Base-by-base conservation (phyloP, 2,113 vertebrate species). In the Poeciliopsis turrubarensis region DNA sequence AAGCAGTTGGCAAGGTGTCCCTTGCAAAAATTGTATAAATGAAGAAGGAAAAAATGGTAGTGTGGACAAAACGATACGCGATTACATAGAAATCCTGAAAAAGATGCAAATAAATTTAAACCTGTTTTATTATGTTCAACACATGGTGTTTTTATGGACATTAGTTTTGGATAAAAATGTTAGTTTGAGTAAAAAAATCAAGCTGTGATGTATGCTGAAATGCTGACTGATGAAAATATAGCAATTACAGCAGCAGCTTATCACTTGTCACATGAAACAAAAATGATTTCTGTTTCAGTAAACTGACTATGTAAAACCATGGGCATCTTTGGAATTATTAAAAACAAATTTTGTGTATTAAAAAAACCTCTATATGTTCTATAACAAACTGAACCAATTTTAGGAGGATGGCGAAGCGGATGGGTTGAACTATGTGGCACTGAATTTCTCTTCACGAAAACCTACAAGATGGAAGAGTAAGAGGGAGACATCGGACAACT, bases 401-500 rank as follows among this genome's bases (percentile, higher is more conserved):
- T 41, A 27, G 19, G 70, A 90, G 89, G 65, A 66, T 26, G 65
- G 4, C 51, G 74, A 67, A n/a, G 62, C 9, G 2, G 12, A 0
- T 0, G 64, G 32, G 22, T 0, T 82, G 0, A 87, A 90, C 75
- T 90, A 91, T 15, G 84, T 32, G 0, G 78, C 79, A 0, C 77
- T 91, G 71, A 39, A 83, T 25, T 90, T 91, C 1, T 5, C 65
- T 5, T 51, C 76, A 34, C 83, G 77, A 78, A 73, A 69, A 65
- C 11, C 60, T n/a, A 68, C 68, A 62, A 63, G 77, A 77, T 27
- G 25, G 57, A 72, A 31, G 10, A 71, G 25, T 5, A 82, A 37
- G 12, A 84, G 41, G 0, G 65, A 85, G 34, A 0, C 47, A 11
- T 12, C 2, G 1, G 44, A 61, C 4, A 70, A 63, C 0, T 30